These are phyloP conservation scores for Gadus chalcogrammus DNA, from an alignment of 2,113 vertebrate species.

Conservation along the genomic window DNA sequence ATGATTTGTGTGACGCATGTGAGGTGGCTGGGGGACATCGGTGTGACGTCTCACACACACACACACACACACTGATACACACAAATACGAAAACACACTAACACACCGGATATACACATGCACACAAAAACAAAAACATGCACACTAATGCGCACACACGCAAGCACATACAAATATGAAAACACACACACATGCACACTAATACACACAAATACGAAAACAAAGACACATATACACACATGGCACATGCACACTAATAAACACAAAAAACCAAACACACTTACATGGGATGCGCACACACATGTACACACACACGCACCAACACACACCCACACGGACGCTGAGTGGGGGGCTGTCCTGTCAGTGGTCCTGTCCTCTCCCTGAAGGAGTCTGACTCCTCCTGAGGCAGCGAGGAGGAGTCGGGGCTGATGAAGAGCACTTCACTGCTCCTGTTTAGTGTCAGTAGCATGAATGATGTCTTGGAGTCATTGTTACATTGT, in stretches of 20 bases:
- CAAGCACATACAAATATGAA: too few species aligned
- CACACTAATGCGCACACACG: background rate
- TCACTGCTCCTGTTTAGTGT: too few species aligned
- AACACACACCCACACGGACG: conserved; percentile 1
- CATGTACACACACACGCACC: background rate
- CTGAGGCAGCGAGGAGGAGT: too few species aligned
- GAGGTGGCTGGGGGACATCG: conserved; percentile 30
- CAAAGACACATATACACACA: background rate
- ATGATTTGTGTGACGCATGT: conserved; percentile 29
- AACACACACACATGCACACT: conserved; percentile 11
- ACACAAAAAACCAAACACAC: too few species aligned
- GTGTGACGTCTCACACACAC: conserved; percentile 10
- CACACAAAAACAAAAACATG: conserved; percentile 16
- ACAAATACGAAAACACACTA: conserved; percentile 4
- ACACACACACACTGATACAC: conserved; percentile 1
- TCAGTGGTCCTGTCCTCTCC: background rate
- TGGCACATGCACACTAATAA: too few species aligned
- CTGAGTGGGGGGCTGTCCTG: background rate
- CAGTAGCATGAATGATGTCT: too few species aligned
- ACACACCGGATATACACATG: background rate
- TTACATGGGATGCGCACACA: too few species aligned
- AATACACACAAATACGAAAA: conserved; percentile 6
- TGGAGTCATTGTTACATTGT: too few species aligned
- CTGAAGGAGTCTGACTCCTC: background rate
- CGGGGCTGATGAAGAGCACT: too few species aligned